Evolutionary conservation across 2,113 vertebrate species (phyloP), one percentile per base, ranked within the genome.

Genomic region (Macaca nemestrina): DNA sequence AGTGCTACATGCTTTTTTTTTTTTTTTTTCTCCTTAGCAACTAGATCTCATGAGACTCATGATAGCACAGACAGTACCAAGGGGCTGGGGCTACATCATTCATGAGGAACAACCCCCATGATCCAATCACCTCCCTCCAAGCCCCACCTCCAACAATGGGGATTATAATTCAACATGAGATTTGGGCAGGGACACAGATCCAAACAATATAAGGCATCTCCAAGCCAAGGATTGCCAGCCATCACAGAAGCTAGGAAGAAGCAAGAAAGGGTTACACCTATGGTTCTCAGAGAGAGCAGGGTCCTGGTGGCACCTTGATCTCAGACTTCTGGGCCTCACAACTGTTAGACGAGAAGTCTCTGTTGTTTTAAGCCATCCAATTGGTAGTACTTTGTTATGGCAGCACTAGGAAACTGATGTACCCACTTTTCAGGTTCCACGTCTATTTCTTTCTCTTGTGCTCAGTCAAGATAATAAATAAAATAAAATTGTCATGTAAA

Each of bases 401-500:
- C 30, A 84, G 18, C 45, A 6, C 22, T 68, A 55, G 43, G 55
- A 55, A 92, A 79, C n/a, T 23, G 8, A 38, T 11, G 32, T 10
- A 35, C 5, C 12, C 18, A 86, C 45, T 20, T 94, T 22, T 40
- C 12, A 23, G 52, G 16, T 17, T 83, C n/a, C 17, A 18, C 2
- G 4, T 18, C 48, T 75, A 40, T 35, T 9, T 11, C 2, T 18
- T 35, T 94, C 14, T 88, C 27, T 52, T 89, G 25, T 2, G 38
- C 38, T 93, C 38, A 45, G 79, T 86, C 20, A 68, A 43, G 14
- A 43, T 75, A 45, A 84, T 84, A 27, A 73, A 88, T 40, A 79
- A 96, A 92, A 94, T 45, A 50, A 87, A 95, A 80, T 13, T 68
- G 9, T 78, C 72, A 22, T 32, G 64, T 80, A 30, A 52, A 94